Base-by-base conservation (phyloP, 2,888 invertebrate genomes). In the Eudasyphora cyanicolor region DNA sequence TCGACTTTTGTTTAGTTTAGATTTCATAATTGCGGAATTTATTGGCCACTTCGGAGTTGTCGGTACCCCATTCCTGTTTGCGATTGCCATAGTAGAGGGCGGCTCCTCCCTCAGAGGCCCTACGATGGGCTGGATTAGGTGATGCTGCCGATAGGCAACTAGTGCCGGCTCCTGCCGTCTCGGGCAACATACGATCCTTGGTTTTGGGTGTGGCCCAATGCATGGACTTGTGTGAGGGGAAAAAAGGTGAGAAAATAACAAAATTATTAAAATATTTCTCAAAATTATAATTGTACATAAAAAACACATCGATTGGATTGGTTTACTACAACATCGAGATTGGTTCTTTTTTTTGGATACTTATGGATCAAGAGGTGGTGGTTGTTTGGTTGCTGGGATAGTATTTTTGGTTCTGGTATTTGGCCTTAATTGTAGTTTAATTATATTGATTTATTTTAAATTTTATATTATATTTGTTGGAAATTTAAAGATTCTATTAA, bases 1-100 rank as follows among this genome's bases (percentile, higher is more conserved):
- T 24, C 14, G n/a, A n/a, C n/a, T n/a, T n/a, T n/a, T 10, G 5
- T 27, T 76, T 38, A 32, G 4, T 78, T 82, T 97, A 98, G 91
- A 97, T 97, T 93, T 98, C 97, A 93, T 97, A 97, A 93, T 97
- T 97, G 92, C 97, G 95, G 93, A 97, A 97, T 92, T 97, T 97
- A 92, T 94, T 95, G 93, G 96, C 96, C 88, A 97, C 95, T 90
- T 97, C 96, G 38, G 96, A 95, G 32, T 96, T 95, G 85, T 96
- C 95, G 73, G 95, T 94, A 88, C 95, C 95, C 94, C 96, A 96
- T 87, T 96, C 92, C 67, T 89, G 88, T 86, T 92, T 92, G 73
- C 95, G 87, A 92, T 93, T 93, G 92, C 92, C 92, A 87, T 94
- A 94, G 89, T 95, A 95, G 32, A 95, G 94, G 82, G 96, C 96